A percentile compares a stretch with the other conserved stretches of the same genome.
These are phyloP conservation scores for Pteronura brasiliensis DNA, from an alignment of 2,113 vertebrate species.

Conservation along the genomic window DNA sequence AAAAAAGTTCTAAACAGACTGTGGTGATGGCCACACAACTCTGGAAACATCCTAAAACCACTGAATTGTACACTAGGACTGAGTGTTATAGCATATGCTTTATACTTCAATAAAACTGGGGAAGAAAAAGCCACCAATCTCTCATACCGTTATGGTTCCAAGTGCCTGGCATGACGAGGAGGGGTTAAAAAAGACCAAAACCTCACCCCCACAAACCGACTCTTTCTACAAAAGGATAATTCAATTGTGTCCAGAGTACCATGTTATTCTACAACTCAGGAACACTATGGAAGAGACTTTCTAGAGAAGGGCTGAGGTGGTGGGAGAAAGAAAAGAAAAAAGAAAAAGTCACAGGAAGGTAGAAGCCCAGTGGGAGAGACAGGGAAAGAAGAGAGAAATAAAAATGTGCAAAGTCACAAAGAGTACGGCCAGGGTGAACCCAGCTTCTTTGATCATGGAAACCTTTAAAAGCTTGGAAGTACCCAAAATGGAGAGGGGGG, in stretches of 20 bases:
- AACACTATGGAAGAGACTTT: background rate
- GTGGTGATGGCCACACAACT: background rate
- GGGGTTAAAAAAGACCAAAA: background rate
- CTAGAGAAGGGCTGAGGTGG: background rate
- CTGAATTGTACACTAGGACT: background rate
- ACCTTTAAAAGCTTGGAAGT: background rate
- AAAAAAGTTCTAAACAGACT: background rate
- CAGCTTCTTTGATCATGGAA: background rate
- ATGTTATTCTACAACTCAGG: constrained; percentile 2
- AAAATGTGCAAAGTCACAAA: background rate
- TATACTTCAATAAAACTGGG: background rate
- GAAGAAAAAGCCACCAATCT: background rate
- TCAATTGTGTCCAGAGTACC: background rate
- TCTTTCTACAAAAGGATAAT: background rate
- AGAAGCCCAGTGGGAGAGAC: background rate
- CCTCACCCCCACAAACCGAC: background rate
- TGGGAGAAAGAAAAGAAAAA: background rate
- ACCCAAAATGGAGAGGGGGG: background rate
- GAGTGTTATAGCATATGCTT: background rate
- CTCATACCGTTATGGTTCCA: background rate
- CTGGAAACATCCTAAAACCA: background rate
- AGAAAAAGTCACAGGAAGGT: background rate
- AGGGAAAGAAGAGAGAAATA: background rate
- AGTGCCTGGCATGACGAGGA: background rate
- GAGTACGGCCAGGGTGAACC: background rate